Conservation (phyloP, 2,113 vertebrate genomes). For the Okapia johnstoni region DNA sequence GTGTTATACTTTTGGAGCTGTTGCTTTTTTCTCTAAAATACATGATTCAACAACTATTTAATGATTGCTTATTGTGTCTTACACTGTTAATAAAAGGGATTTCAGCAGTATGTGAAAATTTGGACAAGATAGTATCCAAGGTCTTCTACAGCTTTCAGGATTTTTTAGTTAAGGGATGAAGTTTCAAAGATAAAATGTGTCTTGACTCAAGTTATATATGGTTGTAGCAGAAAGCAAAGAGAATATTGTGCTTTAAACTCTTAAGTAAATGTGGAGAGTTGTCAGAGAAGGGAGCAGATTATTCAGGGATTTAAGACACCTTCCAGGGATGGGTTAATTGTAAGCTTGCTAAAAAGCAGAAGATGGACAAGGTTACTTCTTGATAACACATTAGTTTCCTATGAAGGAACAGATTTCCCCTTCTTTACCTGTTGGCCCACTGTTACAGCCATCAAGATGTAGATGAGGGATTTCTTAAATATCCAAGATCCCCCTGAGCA, state of each 20-base stretch:
- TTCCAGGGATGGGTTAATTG: not conserved
- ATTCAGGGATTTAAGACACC: not conserved
- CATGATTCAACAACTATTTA: not conserved
- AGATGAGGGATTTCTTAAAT: not conserved
- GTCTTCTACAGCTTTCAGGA: not conserved
- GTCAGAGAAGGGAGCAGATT: not conserved
- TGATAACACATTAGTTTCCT: not conserved
- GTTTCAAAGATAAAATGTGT: not conserved
- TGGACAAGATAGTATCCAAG: not conserved
- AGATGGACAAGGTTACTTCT: not conserved
- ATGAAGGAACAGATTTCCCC: not conserved
- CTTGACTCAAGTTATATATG: not conserved
- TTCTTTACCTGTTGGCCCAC: not conserved
- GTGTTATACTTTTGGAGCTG: not conserved
- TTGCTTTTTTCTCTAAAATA: not conserved
- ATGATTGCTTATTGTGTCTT: not conserved
- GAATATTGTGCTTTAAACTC: not conserved
- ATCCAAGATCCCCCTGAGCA: not conserved
- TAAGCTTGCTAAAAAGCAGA: not conserved
- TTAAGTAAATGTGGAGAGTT: not conserved
- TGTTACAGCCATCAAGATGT: not conserved
- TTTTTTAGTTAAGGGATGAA: not conserved
- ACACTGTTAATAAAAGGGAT: not conserved
- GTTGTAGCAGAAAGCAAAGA: not conserved
- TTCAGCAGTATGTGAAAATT: not conserved